These are phyloP conservation scores for Etheostoma spectabile DNA, from an alignment of 2,113 vertebrate species.

Conservation along the genomic window DNA sequence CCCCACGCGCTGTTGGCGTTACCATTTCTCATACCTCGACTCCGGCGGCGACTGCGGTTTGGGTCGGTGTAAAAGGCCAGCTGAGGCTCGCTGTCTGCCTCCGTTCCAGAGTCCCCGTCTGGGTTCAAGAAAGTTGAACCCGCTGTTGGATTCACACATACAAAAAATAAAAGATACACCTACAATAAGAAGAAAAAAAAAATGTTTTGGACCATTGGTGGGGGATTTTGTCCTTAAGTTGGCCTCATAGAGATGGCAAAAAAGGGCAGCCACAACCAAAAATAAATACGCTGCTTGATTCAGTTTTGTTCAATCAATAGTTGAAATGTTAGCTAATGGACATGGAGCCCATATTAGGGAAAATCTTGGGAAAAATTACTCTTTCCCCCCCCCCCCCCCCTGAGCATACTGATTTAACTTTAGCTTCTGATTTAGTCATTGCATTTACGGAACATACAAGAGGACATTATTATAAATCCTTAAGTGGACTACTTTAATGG, in stretches of 20 bases:
- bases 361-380: background rate
- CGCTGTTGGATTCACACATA: slow-evolving; percentile 84
- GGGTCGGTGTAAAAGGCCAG: slow-evolving; percentile 99
- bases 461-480: background rate
- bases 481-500: background rate
- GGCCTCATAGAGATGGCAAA: background rate
- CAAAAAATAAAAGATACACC: slow-evolving; percentile 56
- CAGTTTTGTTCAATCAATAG: slow-evolving; percentile 18
- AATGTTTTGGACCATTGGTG: background rate
- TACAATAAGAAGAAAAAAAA: slow-evolving; percentile 48
- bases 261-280: background rate
- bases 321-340: slow-evolving; percentile 27
- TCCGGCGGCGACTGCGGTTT: slow-evolving; percentile 94
- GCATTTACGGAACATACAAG: background rate
- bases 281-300: background rate
- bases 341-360: background rate
- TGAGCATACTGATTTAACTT: background rate
- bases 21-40: slow-evolving; percentile 91
- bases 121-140: slow-evolving; percentile 98
- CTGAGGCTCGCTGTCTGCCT: slow-evolving; percentile 97
- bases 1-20: slow-evolving; percentile 86
- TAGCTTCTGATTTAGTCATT: background rate
- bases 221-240: slow-evolving; percentile 21
- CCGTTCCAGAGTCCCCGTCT: slow-evolving; percentile 95
- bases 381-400: background rate